These are phyloP conservation scores for Entomobrya proxima DNA, from an alignment of 2,888 invertebrate genomes.

Conservation along the genomic window DNA sequence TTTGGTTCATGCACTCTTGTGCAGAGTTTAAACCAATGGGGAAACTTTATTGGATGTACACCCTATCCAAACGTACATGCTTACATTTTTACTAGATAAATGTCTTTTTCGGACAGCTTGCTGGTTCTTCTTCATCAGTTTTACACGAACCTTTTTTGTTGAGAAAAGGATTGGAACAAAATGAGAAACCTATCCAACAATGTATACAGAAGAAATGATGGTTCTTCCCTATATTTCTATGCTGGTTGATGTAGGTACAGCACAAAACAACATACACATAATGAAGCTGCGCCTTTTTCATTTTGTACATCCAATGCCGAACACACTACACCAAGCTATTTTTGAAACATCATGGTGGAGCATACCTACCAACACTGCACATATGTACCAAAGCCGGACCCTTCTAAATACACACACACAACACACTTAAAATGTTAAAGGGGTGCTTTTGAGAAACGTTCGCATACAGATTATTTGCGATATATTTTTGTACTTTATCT, in stretches of 20 bases:
- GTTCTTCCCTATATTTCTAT: not conserved
- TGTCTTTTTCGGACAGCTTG: constrained; percentile 15
- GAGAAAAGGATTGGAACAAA: not conserved
- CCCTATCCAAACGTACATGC: constrained; percentile 23
- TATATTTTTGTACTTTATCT: not conserved
- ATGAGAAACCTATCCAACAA: not conserved
- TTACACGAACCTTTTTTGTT: not conserved
- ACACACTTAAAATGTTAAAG: not conserved
- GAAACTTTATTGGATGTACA: constrained; percentile 37
- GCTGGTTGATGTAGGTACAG: not conserved
- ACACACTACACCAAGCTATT: not conserved
- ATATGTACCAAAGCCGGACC: not conserved
- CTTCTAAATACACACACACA: constrained; percentile 4
- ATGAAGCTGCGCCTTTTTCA: constrained; percentile 15
- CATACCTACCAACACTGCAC: constrained; percentile 30
- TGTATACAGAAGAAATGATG: not conserved
- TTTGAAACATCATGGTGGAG: constrained; percentile 35
- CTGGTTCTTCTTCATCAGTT: constrained; percentile 8
- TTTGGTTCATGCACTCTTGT: not conserved
- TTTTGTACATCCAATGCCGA: constrained; percentile 27
- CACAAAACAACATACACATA: not conserved
- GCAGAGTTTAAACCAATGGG: constrained; percentile 39
- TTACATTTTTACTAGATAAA: not conserved
- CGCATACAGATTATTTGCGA: not conserved
- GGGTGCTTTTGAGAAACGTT: not conserved